Evolutionary conservation across 2,888 invertebrate genomes (phyloP), one percentile per base, ranked within the genome.

Genomic region (Harpalus rufipes): DNA sequence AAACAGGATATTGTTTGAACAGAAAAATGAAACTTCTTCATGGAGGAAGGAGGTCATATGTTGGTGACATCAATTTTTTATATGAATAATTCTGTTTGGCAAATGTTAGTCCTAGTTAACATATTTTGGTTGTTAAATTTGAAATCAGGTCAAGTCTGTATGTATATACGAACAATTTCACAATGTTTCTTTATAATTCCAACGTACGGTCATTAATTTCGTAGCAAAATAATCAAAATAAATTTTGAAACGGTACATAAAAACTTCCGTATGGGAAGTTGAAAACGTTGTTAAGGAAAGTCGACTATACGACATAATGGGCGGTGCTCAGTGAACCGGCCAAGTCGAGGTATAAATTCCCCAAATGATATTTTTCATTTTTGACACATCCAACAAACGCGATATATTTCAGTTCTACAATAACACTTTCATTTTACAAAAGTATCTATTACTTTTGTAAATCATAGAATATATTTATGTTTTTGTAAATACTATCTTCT

Each of bases 251-350:
- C 14, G 68, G 39, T 39, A 68, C 68, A 68, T 68, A 68, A 68
- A 68, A 68, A 39, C 68, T 68, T 68, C 68, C 68, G 68, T 68
- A n/a, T n/a, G 39, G 68, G 68, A 68, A 68, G 68, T 68, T 68
- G 25, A 68, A 39, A 68, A 68, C 68, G 68, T 68, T 68, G 68
- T 68, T 68, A 68, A 68, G 68, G 32, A 68, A 68, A 68, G 68
- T 68, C 32, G 68, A 68, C 68, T 39, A n/a, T n/a, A 68, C 39
- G 32, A 68, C 68, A 68, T 68, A 68, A 68, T 68, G 68, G 39
- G 32, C 39, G 68, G 68, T 68, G 68, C 68, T 68, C 68, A 68
- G 39, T 68, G 68, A 68, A 68, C 68, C 68, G 39, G 7, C 39
- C 68, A 68, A 68, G 14, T 39, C 14, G 68, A 68, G 14, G 68